Evolutionary conservation across 2,797 vertebrate genomes (phyloP).

Genomic region (Uromys caudimaculatus): DNA sequence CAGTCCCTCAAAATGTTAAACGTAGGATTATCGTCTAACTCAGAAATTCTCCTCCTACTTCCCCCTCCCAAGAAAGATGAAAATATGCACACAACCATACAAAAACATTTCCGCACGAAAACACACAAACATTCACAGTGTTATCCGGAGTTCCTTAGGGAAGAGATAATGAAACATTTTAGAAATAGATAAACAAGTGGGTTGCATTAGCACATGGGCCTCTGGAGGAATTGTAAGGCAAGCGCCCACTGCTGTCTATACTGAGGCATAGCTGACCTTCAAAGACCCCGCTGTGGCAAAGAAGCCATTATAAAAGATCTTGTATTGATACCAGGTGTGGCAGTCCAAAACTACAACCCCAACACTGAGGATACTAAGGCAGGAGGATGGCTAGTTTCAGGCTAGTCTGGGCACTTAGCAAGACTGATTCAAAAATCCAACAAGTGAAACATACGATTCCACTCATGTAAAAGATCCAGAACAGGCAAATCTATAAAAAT

Average conservation of each 20-base stretch:
- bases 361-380: background rate
- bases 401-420: background rate
- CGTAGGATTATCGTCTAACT: background rate
- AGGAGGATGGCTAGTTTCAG: background rate
- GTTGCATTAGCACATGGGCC: background rate
- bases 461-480: background rate
- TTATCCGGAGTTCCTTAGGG: background rate
- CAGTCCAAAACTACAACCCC: background rate
- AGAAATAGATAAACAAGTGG: constrained; percentile 7
- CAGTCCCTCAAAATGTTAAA: constrained; percentile 12
- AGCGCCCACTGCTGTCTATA: background rate
- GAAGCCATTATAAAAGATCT: background rate
- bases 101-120: background rate
- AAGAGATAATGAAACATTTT: background rate
- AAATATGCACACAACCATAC: background rate
- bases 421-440: background rate
- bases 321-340: background rate
- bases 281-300: background rate
- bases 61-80: background rate
- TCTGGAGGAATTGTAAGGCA: background rate
- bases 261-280: background rate
- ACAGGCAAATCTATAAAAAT: background rate
- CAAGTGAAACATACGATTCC: background rate
- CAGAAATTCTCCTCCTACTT: background rate
- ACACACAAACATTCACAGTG: background rate